Percentiles rank a stretch among this genome's conserved stretches.
phyloP scores from a whole-genome alignment of 2,888 invertebrate genomes.

The Amphipyra tragopoginis region DNA sequence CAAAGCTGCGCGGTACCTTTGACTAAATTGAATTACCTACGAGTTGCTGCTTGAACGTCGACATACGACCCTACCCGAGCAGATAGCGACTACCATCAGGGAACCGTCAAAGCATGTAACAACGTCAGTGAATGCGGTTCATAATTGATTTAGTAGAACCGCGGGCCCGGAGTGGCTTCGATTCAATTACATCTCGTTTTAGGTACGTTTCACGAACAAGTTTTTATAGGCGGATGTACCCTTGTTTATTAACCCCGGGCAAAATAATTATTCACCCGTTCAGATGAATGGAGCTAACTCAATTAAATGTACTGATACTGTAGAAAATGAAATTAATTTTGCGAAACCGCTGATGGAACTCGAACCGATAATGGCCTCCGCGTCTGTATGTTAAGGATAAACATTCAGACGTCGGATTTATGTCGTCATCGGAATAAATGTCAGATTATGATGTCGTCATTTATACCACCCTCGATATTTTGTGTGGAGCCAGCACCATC shows the following conservation, averaged over 20 bases:
- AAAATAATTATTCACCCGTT: slow-evolving; percentile 53
- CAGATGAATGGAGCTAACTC: slow-evolving; percentile 33
- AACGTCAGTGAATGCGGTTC: slow-evolving; percentile 68
- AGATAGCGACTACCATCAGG: slow-evolving; percentile 55
- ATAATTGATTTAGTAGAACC: slow-evolving; percentile 71
- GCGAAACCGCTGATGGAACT: slow-evolving; percentile 34
- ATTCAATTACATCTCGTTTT: slow-evolving; percentile 63
- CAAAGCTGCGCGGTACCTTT: slow-evolving; percentile 49
- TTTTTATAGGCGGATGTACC: slow-evolving; percentile 49
- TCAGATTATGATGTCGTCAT: slow-evolving; percentile 42
- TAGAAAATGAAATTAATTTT: slow-evolving; percentile 41
- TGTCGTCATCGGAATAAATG: slow-evolving; percentile 39
- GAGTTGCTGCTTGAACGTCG: slow-evolving; percentile 28
- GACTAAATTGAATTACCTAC: slow-evolving; percentile 56
- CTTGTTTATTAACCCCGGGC: slow-evolving; percentile 55
- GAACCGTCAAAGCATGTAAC: slow-evolving; percentile 74
- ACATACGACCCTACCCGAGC: slow-evolving; percentile 17
- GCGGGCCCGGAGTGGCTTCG: slow-evolving; percentile 63
- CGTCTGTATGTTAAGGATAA: slow-evolving; percentile 34
- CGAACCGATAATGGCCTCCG: slow-evolving; percentile 30
- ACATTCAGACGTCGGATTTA: slow-evolving; percentile 46
- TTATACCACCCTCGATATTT: slow-evolving; percentile 10
- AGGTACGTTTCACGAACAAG: slow-evolving; percentile 43
- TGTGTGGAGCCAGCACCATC: slow-evolving; percentile 2
- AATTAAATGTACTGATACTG: slow-evolving; percentile 39